phyloP scores from a whole-genome alignment of 2,113 vertebrate species.

The Pygathrix nemaeus region DNA sequence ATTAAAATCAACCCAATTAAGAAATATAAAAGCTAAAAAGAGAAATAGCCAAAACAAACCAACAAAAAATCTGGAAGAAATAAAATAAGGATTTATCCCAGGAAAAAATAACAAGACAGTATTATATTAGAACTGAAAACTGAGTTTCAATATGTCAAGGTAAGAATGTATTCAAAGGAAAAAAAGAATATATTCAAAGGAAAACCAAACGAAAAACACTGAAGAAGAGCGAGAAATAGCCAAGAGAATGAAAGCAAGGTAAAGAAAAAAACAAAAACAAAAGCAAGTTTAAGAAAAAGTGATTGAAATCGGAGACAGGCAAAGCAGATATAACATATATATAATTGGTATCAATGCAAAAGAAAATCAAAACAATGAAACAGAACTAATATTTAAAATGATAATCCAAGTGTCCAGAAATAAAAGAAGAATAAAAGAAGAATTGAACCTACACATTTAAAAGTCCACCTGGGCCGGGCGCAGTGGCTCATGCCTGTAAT shows the following conservation, averaged over 20 bases:
- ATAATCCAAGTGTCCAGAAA: neutral
- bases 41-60: neutral
- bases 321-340: neutral
- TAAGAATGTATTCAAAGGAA: neutral
- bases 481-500: no score
- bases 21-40: neutral
- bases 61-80: neutral
- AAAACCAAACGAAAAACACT: neutral
- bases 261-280: neutral
- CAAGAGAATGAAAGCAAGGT: neutral
- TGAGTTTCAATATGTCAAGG: neutral
- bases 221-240: neutral
- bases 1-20: neutral
- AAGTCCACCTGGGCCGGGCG: accelerated
- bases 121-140: neutral
- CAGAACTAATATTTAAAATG: neutral
- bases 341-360: neutral
- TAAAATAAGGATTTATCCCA: neutral
- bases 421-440: neutral
- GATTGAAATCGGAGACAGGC: neutral
- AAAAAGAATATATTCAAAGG: neutral
- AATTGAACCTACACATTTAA: neutral
- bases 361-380: neutral
- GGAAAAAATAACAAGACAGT: neutral
- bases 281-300: neutral